Percentiles rank a stretch among this genome's conserved stretches.
Evolutionary conservation across 2,797 vertebrate genomes (phyloP).

Genomic region (Sylvia borin): DNA sequence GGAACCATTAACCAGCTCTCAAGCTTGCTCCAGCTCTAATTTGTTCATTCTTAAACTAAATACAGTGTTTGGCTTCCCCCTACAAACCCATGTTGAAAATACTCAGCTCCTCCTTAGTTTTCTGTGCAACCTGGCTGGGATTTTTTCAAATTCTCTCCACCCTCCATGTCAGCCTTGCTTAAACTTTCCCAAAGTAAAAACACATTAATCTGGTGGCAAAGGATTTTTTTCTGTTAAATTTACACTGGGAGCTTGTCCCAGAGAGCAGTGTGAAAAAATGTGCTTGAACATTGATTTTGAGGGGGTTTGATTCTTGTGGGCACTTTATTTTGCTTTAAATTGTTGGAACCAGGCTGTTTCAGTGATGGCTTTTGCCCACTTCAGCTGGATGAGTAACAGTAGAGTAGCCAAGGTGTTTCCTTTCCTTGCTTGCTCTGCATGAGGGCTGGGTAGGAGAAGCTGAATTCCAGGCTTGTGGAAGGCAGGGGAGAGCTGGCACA

Average conservation of each 20-base stretch:
- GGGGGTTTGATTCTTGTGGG: neutral
- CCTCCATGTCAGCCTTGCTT: neutral
- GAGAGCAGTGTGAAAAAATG: neutral
- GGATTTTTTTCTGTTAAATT: conserved; percentile 22
- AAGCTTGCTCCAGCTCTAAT: neutral
- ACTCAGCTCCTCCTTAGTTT: neutral
- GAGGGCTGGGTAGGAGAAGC: neutral
- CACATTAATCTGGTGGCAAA: conserved; percentile 1
- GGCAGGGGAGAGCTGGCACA: neutral
- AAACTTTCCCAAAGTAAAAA: conserved; percentile 19
- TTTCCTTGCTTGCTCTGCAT: neutral
- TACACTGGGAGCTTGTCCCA: conserved; percentile 15
- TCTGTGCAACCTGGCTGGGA: neutral
- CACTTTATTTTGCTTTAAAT: neutral
- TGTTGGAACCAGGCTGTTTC: neutral
- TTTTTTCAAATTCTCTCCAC: neutral
- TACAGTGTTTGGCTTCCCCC: neutral
- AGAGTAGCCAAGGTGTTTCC: neutral
- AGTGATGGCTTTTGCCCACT: neutral
- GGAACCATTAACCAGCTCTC: neutral
- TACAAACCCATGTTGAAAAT: neutral
- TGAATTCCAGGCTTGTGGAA: neutral
- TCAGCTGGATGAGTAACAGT: neutral
- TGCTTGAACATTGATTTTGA: neutral
- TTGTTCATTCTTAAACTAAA: neutral